Evolutionary conservation across 1,140 invertebrate genomes (phyloP), one percentile per base, ranked within the genome.

Genomic region (Panagrolaimus sp.): DNA sequence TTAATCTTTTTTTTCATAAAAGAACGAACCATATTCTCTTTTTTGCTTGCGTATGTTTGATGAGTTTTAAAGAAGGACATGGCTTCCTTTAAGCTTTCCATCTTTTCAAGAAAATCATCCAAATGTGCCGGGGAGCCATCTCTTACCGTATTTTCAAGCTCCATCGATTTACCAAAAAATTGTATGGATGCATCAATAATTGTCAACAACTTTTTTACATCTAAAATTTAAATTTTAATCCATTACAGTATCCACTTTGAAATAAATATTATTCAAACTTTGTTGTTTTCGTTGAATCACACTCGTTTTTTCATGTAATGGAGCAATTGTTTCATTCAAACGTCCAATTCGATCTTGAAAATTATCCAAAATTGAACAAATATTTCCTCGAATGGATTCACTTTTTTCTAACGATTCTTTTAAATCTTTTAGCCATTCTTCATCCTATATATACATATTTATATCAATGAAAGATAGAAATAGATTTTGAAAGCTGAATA

Each of bases 141-240:
- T 14, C 77, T 63, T 8, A 80, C 79, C 5, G 72, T 70, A 32
- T 70, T 79, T 63, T 80, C 78, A 4, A 80, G 70, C 38, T 75
- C 81, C 47, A 70, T 72, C 0, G 78, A 83, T 67, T 76, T 83
- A 0, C 79, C 80, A 43, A 83, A 83, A 24, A 82, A 83, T 69
- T 82, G 80, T 48, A 81, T 83, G 43, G 79, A 83, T 9, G 82
- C 82, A 43, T 82, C 81, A 7, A 83, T 80, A n/a, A 78, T 83
- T 10, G 71, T 69, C 17, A 82, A 68, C 38, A 82, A 52, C 26
- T 81, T 82, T 63, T 76, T 81, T n/a, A 83, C 75, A 72, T 83
- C 81, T 81, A 66, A 48, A 67, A 73, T 28, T 43, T 6, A n/a
- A 17, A 10, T 46, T 32, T 70, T 32, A 24, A n/a, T 43, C 38